phyloP scores from a whole-genome alignment of 1,140 invertebrate species.

The Ostrea denselamellosa region DNA sequence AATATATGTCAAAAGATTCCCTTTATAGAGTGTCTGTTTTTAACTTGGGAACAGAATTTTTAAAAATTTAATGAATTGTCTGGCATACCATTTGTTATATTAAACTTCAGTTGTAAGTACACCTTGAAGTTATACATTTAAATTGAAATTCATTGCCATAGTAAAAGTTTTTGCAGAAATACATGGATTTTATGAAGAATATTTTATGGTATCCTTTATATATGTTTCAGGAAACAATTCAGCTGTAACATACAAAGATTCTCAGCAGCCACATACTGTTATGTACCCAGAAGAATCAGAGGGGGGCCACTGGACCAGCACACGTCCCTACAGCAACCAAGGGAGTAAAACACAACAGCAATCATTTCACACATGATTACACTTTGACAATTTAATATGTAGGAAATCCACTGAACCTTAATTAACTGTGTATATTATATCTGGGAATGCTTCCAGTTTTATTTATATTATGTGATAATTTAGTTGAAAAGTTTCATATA shows the following conservation, averaged over 20 bases:
- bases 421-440: neutral
- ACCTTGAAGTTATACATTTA: no score
- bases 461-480: slow-evolving; percentile 17
- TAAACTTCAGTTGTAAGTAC: no score
- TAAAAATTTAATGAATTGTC: no score
- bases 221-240: neutral
- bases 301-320: slow-evolving; percentile 11
- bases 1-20: no score
- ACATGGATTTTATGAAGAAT: no score
- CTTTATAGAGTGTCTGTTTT: no score
- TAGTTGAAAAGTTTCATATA: neutral
- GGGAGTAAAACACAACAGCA: slow-evolving; percentile 34
- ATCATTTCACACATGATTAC: slow-evolving; percentile 22
- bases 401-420: slow-evolving; percentile 14
- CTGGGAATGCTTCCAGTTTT: slow-evolving; percentile 18
- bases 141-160: no score
- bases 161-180: no score
- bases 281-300: slow-evolving; percentile 12
- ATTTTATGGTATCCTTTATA: no score
- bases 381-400: neutral
- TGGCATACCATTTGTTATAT: no score
- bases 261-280: neutral
- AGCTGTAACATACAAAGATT: slow-evolving; percentile 5
- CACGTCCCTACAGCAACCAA: neutral
- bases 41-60: no score